phyloP scores from a whole-genome alignment of 2,113 vertebrate species.

The Elaphurus davidianus region DNA sequence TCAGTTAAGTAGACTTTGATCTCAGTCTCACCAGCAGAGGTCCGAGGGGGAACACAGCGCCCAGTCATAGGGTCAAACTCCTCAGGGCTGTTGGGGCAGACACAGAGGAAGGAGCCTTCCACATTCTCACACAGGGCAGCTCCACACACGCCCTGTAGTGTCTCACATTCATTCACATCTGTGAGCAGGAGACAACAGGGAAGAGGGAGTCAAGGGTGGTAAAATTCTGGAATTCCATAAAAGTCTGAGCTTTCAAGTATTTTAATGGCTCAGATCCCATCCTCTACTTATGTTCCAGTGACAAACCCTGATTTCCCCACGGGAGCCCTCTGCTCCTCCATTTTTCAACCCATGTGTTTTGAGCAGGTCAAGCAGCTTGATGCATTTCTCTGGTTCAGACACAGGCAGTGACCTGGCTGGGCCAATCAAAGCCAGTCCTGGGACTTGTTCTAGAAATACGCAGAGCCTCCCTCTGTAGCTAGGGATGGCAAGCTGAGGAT shows the following conservation, averaged over 20 bases:
- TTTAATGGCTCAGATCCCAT: neutral
- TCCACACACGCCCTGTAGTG: conserved; percentile 87
- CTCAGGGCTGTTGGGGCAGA: conserved; percentile 83
- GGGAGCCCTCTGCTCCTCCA: neutral
- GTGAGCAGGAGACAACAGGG: neutral
- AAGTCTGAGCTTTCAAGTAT: neutral
- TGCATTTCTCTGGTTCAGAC: neutral
- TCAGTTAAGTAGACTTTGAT: neutral
- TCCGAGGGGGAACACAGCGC: conserved; percentile 73
- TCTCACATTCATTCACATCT: conserved; percentile 91
- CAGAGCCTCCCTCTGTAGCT: neutral
- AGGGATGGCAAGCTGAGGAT: neutral
- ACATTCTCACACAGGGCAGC: conserved; percentile 87
- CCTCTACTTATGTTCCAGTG: neutral
- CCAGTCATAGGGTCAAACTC: conserved; percentile 83
- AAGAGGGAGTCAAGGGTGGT: neutral
- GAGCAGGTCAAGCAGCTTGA: neutral
- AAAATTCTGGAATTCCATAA: neutral
- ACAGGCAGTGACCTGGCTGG: neutral
- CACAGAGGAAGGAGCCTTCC: conserved; percentile 90
- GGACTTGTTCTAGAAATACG: neutral
- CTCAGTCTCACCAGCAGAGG: conserved; percentile 72
- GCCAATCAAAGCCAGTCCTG: neutral
- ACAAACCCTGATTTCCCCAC: neutral
- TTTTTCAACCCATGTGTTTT: neutral